phyloP scores from a whole-genome alignment of 2,113 vertebrate genomes.

The Podarcis raffonei region DNA sequence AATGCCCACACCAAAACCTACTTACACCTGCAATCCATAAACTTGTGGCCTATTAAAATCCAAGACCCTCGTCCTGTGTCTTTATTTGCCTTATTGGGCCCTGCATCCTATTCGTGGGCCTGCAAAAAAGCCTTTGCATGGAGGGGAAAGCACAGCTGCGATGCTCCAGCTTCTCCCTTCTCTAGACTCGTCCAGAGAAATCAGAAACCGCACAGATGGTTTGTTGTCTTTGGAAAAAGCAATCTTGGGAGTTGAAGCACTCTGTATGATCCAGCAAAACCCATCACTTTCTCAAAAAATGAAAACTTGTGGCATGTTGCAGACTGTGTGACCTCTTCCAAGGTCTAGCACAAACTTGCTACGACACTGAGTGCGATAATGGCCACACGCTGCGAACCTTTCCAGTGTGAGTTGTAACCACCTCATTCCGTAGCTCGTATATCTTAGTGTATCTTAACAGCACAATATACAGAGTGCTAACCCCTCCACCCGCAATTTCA shows the following conservation, averaged over 20 bases:
- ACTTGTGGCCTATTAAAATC: no score
- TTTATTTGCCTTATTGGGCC: no score
- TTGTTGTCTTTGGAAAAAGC: background rate
- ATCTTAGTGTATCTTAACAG: no score
- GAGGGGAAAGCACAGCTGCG: background rate
- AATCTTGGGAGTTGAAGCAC: background rate
- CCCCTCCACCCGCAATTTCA: background rate
- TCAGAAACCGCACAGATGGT: background rate
- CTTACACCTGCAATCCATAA: no score
- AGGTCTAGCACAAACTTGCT: background rate
- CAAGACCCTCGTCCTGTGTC: no score
- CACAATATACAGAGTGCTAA: background rate
- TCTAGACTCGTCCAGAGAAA: background rate
- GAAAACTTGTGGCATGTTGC: background rate
- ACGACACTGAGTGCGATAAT: background rate
- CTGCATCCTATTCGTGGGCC: background rate
- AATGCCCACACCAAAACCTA: no score
- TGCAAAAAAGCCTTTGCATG: background rate
- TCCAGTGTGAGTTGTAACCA: fast-evolving
- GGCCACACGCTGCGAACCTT: background rate
- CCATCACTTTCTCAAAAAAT: fast-evolving
- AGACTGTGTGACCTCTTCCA: background rate
- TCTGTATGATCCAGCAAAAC: background rate
- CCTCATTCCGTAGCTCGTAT: fast-evolving
- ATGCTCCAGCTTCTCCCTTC: background rate